phyloP scores from a whole-genome alignment of 2,797 vertebrate genomes.

The Notoglanidium macrostoma region DNA sequence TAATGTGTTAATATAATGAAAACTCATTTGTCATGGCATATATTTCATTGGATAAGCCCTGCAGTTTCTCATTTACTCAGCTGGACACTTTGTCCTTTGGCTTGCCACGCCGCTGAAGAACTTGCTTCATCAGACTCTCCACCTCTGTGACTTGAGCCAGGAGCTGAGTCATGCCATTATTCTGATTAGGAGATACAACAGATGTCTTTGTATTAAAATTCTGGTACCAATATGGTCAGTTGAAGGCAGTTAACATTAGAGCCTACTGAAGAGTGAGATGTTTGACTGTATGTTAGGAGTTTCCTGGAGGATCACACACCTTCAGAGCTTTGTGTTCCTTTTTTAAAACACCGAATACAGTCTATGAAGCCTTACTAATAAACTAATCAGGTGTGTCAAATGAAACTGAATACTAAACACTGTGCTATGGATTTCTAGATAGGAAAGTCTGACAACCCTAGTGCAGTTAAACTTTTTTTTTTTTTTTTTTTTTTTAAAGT shows the following conservation, averaged over 20 bases:
- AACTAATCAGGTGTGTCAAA: neutral
- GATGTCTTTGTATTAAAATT: neutral
- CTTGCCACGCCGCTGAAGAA: slow-evolving; percentile 58
- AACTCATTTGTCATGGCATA: neutral
- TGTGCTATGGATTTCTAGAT: neutral
- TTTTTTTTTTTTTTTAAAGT: too few relatives aligned
- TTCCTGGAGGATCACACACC: neutral
- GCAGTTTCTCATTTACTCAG: slow-evolving; percentile 28
- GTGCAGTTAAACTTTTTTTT: neutral
- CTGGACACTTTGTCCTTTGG: slow-evolving; percentile 28
- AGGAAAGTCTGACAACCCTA: neutral
- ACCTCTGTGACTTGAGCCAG: slow-evolving; percentile 63
- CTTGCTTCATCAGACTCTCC: slow-evolving; percentile 63
- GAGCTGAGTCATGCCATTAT: slow-evolving; percentile 60
- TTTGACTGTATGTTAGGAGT: neutral
- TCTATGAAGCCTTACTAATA: neutral
- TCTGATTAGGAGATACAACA: slow-evolving; percentile 54
- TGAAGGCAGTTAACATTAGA: neutral
- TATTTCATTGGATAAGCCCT: neutral
- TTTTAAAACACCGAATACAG: neutral
- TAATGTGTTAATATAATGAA: neutral
- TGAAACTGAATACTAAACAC: neutral
- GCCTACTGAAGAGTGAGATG: neutral
- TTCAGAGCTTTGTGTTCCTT: neutral
- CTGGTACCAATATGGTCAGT: neutral